Evolutionary conservation across 2,797 vertebrate species (phyloP).

Genomic region (Lepilemur septentrionalis): DNA sequence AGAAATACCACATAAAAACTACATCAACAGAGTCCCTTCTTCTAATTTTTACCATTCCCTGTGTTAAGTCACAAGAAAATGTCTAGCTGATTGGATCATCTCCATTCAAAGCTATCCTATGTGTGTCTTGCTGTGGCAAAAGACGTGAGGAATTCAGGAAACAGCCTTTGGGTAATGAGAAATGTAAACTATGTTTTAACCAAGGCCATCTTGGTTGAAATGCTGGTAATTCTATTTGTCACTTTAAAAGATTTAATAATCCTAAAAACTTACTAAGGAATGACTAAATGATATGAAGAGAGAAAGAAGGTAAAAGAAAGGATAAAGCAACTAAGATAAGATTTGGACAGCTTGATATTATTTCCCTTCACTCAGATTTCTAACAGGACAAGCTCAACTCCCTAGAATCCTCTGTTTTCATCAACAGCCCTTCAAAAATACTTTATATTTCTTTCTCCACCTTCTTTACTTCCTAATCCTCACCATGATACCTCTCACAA

Average conservation of each 20-base stretch:
- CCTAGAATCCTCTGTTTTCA: conserved; percentile 2
- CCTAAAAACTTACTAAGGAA: conserved; percentile 31
- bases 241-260: background rate
- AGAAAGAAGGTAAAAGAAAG: conserved; percentile 1
- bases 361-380: conserved; percentile 26
- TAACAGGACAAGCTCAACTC: conserved; percentile 35
- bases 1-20: conserved; percentile 38
- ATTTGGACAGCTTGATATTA: conserved; percentile 53
- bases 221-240: background rate
- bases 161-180: conserved; percentile 1
- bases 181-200: background rate
- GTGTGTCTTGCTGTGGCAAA: background rate
- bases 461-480: conserved; percentile 53
- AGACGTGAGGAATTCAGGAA: conserved; percentile 14
- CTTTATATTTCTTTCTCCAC: conserved; percentile 59
- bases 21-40: background rate
- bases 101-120: conserved; percentile 5
- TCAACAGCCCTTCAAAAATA: conserved; percentile 43
- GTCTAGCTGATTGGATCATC: background rate
- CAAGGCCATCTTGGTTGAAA: conserved; percentile 54
- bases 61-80: conserved; percentile 6
- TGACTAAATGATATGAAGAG: conserved; percentile 23
- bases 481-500: conserved; percentile 18
- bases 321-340: background rate
- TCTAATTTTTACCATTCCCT: background rate